Evolutionary conservation across 1,140 invertebrate genomes (phyloP).

Genomic region (Spodoptera frugiperda): DNA sequence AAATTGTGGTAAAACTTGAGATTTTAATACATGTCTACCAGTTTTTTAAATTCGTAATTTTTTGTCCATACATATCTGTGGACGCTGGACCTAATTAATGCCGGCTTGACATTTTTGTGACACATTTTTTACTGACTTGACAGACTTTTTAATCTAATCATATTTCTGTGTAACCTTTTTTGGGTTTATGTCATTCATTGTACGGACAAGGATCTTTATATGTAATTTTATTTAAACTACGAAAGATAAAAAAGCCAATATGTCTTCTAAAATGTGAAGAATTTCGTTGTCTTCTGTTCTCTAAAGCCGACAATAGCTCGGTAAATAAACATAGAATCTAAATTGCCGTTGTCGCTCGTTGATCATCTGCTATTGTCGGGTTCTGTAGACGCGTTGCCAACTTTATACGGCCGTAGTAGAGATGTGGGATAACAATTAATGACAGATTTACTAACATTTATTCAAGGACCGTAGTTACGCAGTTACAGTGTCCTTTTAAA

Average conservation of each 20-base stretch:
- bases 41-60: conserved; percentile 10
- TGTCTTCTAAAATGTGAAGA: background rate
- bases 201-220: no score
- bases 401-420: background rate
- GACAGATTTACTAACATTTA: background rate
- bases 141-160: background rate
- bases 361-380: conserved; percentile 20
- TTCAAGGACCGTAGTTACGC: background rate
- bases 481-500: no score
- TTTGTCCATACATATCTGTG: no score
- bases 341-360: conserved; percentile 14
- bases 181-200: no score
- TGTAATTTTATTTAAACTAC: background rate
- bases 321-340: conserved; percentile 17
- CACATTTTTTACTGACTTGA: background rate
- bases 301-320: background rate
- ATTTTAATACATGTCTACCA: conserved; percentile 24
- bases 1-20: conserved; percentile 29
- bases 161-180: background rate
- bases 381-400: conserved; percentile 6
- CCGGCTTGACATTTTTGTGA: conserved; percentile 12
- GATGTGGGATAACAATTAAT: no score
- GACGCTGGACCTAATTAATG: conserved; percentile 3
- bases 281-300: background rate
- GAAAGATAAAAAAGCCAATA: background rate